phyloP scores from a whole-genome alignment of 2,113 vertebrate species.

The Sceloporus tristichus region DNA sequence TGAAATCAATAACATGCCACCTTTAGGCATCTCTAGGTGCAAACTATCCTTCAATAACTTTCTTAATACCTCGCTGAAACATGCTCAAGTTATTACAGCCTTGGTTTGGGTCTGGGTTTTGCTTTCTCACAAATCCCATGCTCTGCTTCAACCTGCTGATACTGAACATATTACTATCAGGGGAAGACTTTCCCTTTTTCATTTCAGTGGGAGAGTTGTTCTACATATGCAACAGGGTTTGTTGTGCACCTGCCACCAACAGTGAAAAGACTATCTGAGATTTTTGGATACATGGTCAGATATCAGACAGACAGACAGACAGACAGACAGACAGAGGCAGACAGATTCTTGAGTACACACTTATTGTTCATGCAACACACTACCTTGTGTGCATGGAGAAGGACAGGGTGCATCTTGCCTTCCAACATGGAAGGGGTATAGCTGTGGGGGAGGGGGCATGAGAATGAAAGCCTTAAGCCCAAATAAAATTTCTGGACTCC shows the following conservation, averaged over 20 bases:
- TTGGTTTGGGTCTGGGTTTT: not conserved
- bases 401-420: not conserved
- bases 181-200: not conserved
- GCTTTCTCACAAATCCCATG: not conserved
- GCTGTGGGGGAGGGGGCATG: too few species aligned
- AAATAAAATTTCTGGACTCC: too few species aligned
- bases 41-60: not conserved
- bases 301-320: too few species aligned
- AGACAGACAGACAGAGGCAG: too few species aligned
- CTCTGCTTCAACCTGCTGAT: not conserved
- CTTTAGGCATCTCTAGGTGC: not conserved
- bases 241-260: not conserved
- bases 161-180: not conserved
- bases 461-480: too few species aligned
- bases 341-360: not conserved
- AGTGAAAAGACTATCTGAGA: not conserved
- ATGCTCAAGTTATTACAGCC: not conserved
- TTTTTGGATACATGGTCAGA: not conserved
- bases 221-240: not conserved
- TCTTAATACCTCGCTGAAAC: not conserved
- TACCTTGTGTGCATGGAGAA: not conserved
- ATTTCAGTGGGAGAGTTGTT: not conserved
- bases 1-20: not conserved
- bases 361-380: not conserved
- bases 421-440: not conserved